Evolutionary conservation across 2,797 vertebrate genomes (phyloP).

Genomic region (Microctenopoma steveboyesi): DNA sequence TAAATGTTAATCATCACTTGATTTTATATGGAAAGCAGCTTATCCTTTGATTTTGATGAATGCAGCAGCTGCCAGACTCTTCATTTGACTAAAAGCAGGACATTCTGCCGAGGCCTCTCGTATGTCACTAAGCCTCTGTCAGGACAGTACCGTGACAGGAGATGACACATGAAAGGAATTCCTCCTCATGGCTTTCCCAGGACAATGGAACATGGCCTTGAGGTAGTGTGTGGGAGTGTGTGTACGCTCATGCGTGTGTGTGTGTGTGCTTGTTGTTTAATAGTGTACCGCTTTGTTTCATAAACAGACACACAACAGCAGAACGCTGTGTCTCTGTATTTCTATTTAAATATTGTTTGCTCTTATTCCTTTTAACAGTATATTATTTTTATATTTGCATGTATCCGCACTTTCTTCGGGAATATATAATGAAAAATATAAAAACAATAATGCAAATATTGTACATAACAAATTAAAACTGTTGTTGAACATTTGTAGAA

Average conservation of each 20-base stretch:
- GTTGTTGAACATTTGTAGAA: background rate
- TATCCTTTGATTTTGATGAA: conserved; percentile 82
- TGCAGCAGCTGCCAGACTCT: conserved; percentile 75
- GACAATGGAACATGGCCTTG: conserved; percentile 74
- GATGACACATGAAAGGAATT: conserved; percentile 77
- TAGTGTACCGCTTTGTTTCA: background rate
- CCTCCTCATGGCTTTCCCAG: conserved; percentile 69
- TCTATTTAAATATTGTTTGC: background rate
- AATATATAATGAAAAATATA: background rate
- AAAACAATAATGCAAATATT: background rate
- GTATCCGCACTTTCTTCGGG: background rate
- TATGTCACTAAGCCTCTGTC: conserved; percentile 77
- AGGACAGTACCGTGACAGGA: conserved; percentile 68
- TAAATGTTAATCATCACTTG: conserved; percentile 81
- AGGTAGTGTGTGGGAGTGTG: conserved; percentile 43
- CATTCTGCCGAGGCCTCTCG: conserved; percentile 66
- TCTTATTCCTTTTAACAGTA: background rate
- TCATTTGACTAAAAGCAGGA: conserved; percentile 80
- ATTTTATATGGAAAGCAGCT: conserved; percentile 83
- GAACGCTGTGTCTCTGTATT: background rate
- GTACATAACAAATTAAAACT: background rate
- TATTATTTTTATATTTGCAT: background rate
- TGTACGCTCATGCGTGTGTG: conserved; percentile 4
- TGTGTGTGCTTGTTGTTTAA: too few species aligned
- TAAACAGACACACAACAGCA: conserved; percentile 10